phyloP scores from a whole-genome alignment of 2,888 invertebrate species.

The Mythimna impura region DNA sequence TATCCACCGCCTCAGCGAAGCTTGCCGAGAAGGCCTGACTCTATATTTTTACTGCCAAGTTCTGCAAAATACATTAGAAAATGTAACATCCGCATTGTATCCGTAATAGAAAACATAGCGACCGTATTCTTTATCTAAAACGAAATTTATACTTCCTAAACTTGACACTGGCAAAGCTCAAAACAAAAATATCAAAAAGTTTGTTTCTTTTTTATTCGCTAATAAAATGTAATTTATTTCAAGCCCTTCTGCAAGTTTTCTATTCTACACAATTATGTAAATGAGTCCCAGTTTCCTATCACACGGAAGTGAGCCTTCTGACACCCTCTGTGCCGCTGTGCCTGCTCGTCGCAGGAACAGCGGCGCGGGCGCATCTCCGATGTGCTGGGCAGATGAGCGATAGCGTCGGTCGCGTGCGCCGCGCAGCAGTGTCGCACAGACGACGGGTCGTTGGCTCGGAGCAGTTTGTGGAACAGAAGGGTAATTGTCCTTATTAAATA shows the following conservation, averaged over 20 bases:
- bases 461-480: conserved; percentile 1
- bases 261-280: not conserved
- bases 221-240: too few relatives aligned
- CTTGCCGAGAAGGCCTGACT: too few relatives aligned
- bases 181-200: too few relatives aligned
- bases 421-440: conserved; percentile 43
- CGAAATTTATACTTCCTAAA: too few relatives aligned
- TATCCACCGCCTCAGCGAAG: too few relatives aligned
- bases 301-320: conserved; percentile 43
- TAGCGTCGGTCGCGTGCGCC: conserved; percentile 60
- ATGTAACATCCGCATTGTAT: too few relatives aligned
- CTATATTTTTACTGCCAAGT: too few relatives aligned
- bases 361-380: conserved; percentile 47
- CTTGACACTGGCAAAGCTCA: too few relatives aligned
- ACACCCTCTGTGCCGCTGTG: not conserved
- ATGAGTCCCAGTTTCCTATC: conserved; percentile 14
- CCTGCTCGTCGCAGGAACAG: conserved; percentile 38
- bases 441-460: conserved; percentile 42
- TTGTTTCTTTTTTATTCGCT: too few relatives aligned
- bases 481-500: conserved; percentile 19
- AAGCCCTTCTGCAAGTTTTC: not conserved
- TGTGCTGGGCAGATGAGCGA: conserved; percentile 53
- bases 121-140: too few relatives aligned
- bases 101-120: too few relatives aligned
- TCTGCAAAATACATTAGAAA: too few relatives aligned